Base-by-base conservation (phyloP, 2,797 vertebrate species). In the Pseudochromis fuscus region DNA sequence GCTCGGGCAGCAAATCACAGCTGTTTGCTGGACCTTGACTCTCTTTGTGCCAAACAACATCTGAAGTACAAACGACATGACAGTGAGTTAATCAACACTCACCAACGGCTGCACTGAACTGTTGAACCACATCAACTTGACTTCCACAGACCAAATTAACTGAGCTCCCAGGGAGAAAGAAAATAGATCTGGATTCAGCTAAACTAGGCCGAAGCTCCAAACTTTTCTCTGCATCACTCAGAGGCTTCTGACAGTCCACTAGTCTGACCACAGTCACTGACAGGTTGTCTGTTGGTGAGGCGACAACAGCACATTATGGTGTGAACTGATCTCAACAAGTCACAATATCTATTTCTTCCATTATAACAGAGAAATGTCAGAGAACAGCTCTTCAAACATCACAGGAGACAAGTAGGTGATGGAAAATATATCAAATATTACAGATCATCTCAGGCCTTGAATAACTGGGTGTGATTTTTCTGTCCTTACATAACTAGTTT, bases 11-110 rank as follows among this genome's bases (percentile, higher is more conserved):
- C 5, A 37, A 65, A 59, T 72, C 35, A 8, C 10, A 31, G 30
- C 15, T n/a, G 72, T 83, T 63, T 68, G 59, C 65, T 77, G 67
- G 82, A 86, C 64, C 59, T 68, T 52, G 61, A 82, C 61, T 82
- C 28, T 27, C 56, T 73, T 60, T 66, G 44, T 30, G 68, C 69
- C 66, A 67, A 69, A 68, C 48, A 58, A 48, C 55, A 38, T 58
- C 77, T 75, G 48, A 72, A 62, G 80, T 16, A 63, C 48, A 70
- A 75, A 63, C 16, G 12, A 62, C 69, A 33, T 25, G 72, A 61
- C 76, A 72, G 73, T 37, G 18, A 5, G 27, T 70, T 88, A 46
- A 78, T 83, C 68, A 53, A 38, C 68, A 11, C 24, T 62, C 33
- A 21, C 6, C 53, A 12, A 51, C 7, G 2, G 42, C 74, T 27